Percentiles rank a stretch among this genome's conserved stretches.
These are phyloP conservation scores for Agrotis puta DNA, from an alignment of 2,888 invertebrate species.

Conservation along the genomic window DNA sequence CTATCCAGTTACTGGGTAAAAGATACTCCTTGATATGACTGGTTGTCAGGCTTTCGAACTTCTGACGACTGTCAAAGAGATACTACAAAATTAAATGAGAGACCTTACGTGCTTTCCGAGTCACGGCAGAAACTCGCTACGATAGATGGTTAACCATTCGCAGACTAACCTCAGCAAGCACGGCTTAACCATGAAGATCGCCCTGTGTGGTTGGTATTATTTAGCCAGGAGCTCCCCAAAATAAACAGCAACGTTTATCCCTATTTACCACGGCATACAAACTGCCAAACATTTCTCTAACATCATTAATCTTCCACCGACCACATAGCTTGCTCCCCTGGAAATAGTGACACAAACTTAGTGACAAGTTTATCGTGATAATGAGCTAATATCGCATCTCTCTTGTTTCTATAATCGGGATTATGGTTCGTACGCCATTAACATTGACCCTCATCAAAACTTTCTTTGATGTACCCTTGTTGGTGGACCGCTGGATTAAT, in stretches of 20 bases:
- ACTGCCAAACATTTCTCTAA: slow-evolving; percentile 36
- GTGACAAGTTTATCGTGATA: slow-evolving; percentile 55
- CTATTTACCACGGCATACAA: slow-evolving; percentile 4
- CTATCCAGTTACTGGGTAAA: too few species aligned
- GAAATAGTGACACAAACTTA: slow-evolving; percentile 41
- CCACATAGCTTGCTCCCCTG: slow-evolving; percentile 38
- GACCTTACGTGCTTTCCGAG: too few species aligned
- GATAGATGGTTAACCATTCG: too few species aligned
- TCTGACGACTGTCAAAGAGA: too few species aligned
- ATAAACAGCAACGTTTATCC: slow-evolving; percentile 15
- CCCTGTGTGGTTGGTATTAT: too few species aligned
- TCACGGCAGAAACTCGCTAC: too few species aligned
- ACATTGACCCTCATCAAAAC: slow-evolving; percentile 81
- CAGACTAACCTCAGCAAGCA: too few species aligned
- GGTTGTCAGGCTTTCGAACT: too few species aligned
- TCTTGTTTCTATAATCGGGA: slow-evolving; percentile 63
- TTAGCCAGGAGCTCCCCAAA: not conserved
- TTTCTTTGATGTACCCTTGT: slow-evolving; percentile 76
- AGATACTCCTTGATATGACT: too few species aligned
- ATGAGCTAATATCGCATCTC: slow-evolving; percentile 61
- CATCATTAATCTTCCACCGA: slow-evolving; percentile 40
- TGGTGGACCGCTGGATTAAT: slow-evolving; percentile 71
- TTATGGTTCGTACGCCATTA: slow-evolving; percentile 72
- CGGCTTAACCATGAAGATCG: too few species aligned
- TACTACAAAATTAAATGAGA: too few species aligned